Evolutionary conservation across 2,113 vertebrate species (phyloP), one percentile per base, ranked within the genome.

Genomic region (Peromyscus californicus): DNA sequence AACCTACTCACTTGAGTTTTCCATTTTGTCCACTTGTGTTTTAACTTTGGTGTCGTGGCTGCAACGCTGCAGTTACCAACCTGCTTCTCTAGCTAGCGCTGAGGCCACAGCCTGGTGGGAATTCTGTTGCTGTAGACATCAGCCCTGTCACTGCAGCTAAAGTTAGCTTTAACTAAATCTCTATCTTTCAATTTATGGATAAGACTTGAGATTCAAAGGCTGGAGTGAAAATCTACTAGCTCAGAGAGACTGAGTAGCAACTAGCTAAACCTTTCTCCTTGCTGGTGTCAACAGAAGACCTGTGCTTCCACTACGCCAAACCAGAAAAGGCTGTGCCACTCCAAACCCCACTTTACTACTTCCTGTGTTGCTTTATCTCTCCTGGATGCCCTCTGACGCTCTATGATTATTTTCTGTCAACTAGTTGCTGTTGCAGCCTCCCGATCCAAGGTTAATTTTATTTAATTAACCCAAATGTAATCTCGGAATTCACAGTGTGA

Each of bases 1-100:
- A 9, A 87, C 31, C 29, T 69, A 21, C 79, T 96, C 31, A 82
- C 3, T 82, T 86, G 70, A 89, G 9, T 51, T 82, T 54, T 85
- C 33, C 57, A 72, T 85, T 94, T 86, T 84, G 5, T 65, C 10
- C 42, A 4, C 9, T n/a, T 72, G 21, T 74, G 70, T 11, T 74
- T 74, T 22, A 22, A 39, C 36, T 74, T 74, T 0, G 8, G 70
- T 3, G 3, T 8, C 19, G 69, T n/a, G 17, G 7, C 16, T 72
- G 36, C 36, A 74, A 39, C 19, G 21, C 36, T 19, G 3, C n/a
- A n/a, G 36, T 22, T 21, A 74, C 8, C 36, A 74, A 17, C n/a
- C 8, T 74, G 17, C 36, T 74, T 74, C 70, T 39, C n/a, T 74
- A 74, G 3, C 63, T 65, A 12, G 26, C 10, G 26, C 26, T 65